Evolutionary conservation across 2,797 vertebrate genomes (phyloP), one percentile per base, ranked within the genome.

Genomic region (Periophthalmus magnuspinnatus): DNA sequence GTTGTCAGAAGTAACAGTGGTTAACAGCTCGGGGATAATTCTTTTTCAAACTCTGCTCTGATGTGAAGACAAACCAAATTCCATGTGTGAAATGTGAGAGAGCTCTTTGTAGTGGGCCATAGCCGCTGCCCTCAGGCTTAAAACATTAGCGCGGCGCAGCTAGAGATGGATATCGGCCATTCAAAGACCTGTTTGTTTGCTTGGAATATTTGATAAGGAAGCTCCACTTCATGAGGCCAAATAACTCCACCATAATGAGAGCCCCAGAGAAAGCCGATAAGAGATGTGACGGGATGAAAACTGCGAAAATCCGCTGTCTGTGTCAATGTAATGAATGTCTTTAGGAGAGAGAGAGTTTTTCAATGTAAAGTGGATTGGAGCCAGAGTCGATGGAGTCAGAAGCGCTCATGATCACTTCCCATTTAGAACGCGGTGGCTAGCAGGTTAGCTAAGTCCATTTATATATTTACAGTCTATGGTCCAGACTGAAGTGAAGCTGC

Each of bases 131-230:
- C 79, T 6, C 33, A 71, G 83, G 85, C 81, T 9, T n/a, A 80
- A 64, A 81, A 69, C 73, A 65, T 75, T 77, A 79, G 74, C 69
- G 1, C 75, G 58, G 84, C 68, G 0, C 80, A 65, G 75, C 0
- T 60, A 63, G 74, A 86, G 88, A 89, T 89, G 80, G 72, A 88
- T 88, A 89, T 88, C 86, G 68, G 65, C 70, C 57, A 50, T 76
- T 88, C 85, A 88, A 84, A 88, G 86, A 82, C 78, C 78, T 83
- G 84, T 75, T 88, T 90, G 86, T 88, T 89, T 88, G 83, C 84
- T 84, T 19, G 32, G 71, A 84, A 87, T 85, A 84, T 88, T 89
- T 73, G 80, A 88, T 86, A 87, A 87, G 82, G 81, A 77, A 74
- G n/a, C 80, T 67, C 73, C 80, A 75, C 87, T 71, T 81, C 86